A percentile compares a stretch with the other conserved stretches of the same genome.
phyloP scores from a whole-genome alignment of 2,797 vertebrate species.

The Macroramphosus scolopax region DNA sequence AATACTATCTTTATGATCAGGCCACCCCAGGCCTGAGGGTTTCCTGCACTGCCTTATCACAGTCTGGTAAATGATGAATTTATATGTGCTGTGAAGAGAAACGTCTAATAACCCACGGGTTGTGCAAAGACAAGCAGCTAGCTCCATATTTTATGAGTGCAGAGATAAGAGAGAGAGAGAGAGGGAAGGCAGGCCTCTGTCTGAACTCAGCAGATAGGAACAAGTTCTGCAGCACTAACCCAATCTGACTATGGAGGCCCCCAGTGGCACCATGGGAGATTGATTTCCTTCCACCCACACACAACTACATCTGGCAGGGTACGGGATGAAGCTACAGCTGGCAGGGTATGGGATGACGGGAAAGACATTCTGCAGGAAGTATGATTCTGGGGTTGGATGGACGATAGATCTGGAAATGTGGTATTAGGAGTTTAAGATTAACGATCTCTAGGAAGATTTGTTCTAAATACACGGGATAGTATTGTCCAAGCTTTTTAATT shows the following conservation, averaged over 20 bases:
- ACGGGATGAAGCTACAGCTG: no score
- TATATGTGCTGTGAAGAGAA: constrained; percentile 24
- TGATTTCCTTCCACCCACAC: constrained; percentile 56
- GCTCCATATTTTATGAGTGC: constrained; percentile 55
- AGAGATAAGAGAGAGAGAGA: constrained; percentile 20
- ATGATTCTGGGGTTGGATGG: constrained; percentile 7
- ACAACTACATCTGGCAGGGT: constrained; percentile 43
- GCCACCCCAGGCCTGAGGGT: background rate
- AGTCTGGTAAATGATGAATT: constrained; percentile 21
- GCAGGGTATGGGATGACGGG: constrained; percentile 31
- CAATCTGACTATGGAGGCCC: constrained; percentile 36
- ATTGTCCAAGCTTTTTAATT: constrained; percentile 13
- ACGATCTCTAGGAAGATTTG: background rate
- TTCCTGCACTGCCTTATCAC: constrained; percentile 7
- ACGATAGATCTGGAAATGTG: constrained; percentile 20
- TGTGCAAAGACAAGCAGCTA: constrained; percentile 38
- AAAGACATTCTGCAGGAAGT: constrained; percentile 22
- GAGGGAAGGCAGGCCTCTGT: constrained; percentile 17
- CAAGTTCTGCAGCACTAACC: constrained; percentile 39
- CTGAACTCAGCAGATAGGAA: constrained; percentile 45
- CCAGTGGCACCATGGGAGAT: constrained; percentile 49
- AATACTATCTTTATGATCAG: constrained; percentile 6
- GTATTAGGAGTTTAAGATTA: constrained; percentile 20
- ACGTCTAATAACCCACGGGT: constrained; percentile 35
- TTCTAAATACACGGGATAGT: constrained; percentile 22